Base-by-base conservation (phyloP, 2,888 invertebrate genomes). In the Drosophila anomelani region DNA sequence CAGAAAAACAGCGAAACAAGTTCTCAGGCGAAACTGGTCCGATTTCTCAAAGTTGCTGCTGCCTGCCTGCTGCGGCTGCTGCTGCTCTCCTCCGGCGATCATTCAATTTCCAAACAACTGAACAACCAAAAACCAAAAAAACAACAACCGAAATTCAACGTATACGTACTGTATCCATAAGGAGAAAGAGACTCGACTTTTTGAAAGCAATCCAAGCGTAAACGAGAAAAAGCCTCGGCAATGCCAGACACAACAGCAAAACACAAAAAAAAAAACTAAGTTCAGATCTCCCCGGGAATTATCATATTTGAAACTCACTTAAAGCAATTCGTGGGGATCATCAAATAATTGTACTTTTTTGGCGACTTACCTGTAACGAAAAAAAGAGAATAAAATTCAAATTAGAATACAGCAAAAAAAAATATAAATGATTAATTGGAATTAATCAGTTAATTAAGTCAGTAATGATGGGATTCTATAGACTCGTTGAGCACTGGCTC, bases 11-110 rank as follows among this genome's bases (percentile, higher is more conserved):
- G 36, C 39, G 53, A 80, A 83, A 84, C 83, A 75, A 80, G 83
- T 84, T 84, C 83, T 84, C 88, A 68, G 59, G 57, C 58, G 55
- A 87, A 84, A 84, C 83, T 89, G 90, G 90, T 84, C 78, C 87
- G 76, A 75, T 78, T 69, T 73, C 77, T 75, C 75, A 74, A 60
- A 72, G 66, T 47, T 75, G 55, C 32, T 60, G 55, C 60, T 66
- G 58, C 39, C n/a, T n/a, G n/a, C n/a, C n/a, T 29, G 29, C 29
- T 29, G 29, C n/a, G 9, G 17, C 72, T 77, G 43, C 60, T 69
- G 49, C 34, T 53, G 10, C 51, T 53, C 51, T 53, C 51, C 72
- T 62, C 47, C 47, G 80, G 62, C 39, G 74, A 70, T 81, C 63
- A 76, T 71, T 64, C 43, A 59, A 66, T 53, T 51, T 53, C 51